A percentile compares a stretch with the other conserved stretches of the same genome.
Conservation (phyloP, 2,797 vertebrate species). For the Microcaecilia unicolor region DNA sequence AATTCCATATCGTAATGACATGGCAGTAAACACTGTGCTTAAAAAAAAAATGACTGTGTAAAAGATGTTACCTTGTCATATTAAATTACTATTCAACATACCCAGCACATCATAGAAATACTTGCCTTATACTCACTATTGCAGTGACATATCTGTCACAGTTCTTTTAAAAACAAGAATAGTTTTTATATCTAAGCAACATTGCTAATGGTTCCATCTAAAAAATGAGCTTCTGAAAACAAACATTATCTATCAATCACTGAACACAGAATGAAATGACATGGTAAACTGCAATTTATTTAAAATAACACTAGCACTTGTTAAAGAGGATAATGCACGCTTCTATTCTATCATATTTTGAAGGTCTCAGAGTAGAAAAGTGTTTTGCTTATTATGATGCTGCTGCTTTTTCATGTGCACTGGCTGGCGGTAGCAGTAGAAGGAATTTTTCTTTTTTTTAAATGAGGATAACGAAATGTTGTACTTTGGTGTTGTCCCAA, state of each 20-base stretch:
- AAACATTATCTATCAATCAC: too few species aligned
- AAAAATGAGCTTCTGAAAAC: too few species aligned
- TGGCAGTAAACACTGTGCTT: background rate
- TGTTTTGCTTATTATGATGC: too few species aligned
- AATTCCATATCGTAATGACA: background rate
- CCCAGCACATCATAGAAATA: background rate
- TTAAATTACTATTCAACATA: constrained; percentile 6
- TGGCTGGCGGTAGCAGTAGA: too few species aligned
- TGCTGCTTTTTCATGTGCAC: too few species aligned
- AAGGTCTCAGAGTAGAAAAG: background rate
- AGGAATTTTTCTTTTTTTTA: too few species aligned
- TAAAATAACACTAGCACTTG: too few species aligned
- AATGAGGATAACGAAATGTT: too few species aligned
- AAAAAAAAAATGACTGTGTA: constrained; percentile 8
- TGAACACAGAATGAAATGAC: background rate
- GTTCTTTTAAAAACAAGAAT: constrained; percentile 2
- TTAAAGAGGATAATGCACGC: background rate
- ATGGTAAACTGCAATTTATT: too few species aligned
- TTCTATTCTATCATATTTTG: background rate
- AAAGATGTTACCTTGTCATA: constrained; percentile 2
- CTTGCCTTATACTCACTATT: background rate
- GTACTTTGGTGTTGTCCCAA: too few species aligned
- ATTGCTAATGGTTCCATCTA: too few species aligned
- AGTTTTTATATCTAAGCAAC: too few species aligned
- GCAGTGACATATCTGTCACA: background rate